Evolutionary conservation across 2,888 invertebrate species (phyloP).

Genomic region (Panorpa germanica): DNA sequence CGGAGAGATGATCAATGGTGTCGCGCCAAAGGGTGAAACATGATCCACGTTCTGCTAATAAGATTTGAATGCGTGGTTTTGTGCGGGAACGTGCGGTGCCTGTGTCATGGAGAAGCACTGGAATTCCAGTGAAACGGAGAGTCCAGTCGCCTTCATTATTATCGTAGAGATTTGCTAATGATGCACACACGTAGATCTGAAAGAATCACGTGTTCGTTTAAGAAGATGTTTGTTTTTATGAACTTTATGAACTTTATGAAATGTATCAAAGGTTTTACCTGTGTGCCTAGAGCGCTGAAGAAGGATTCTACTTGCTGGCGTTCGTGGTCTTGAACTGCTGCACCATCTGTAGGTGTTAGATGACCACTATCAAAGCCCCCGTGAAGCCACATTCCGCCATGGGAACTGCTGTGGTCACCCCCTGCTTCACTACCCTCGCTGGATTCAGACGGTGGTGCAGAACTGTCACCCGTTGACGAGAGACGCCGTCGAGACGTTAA

Average conservation of each 20-base stretch:
- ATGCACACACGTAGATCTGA: conserved; percentile 52
- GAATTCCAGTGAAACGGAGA: conserved; percentile 58
- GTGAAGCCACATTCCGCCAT: conserved; percentile 13
- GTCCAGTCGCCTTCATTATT: conserved; percentile 46
- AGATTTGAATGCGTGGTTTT: conserved; percentile 46
- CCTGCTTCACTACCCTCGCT: conserved; percentile 36
- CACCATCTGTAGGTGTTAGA: conserved; percentile 17
- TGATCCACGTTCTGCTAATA: conserved; percentile 59
- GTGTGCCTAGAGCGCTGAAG: conserved; percentile 57
- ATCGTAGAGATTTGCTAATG: conserved; percentile 52
- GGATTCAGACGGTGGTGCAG: conserved; percentile 27
- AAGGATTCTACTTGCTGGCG: conserved; percentile 51
- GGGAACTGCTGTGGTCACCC: conserved; percentile 18
- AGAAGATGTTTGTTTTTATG: conserved; percentile 5
- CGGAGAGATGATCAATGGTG: conserved; percentile 57
- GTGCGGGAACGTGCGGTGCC: conserved; percentile 53
- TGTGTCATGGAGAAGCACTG: conserved; percentile 54
- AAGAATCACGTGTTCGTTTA: conserved; percentile 12
- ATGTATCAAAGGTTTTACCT: conserved; percentile 22
- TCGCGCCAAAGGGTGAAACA: conserved; percentile 70
- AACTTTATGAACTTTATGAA: neutral
- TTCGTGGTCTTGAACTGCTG: conserved; percentile 37
- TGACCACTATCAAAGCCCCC: conserved; percentile 15
- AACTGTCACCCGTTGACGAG: conserved; percentile 40
- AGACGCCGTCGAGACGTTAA: conserved; percentile 28